Base-by-base conservation (phyloP, 2,113 vertebrate genomes). In the Cebidichthys violaceus region DNA sequence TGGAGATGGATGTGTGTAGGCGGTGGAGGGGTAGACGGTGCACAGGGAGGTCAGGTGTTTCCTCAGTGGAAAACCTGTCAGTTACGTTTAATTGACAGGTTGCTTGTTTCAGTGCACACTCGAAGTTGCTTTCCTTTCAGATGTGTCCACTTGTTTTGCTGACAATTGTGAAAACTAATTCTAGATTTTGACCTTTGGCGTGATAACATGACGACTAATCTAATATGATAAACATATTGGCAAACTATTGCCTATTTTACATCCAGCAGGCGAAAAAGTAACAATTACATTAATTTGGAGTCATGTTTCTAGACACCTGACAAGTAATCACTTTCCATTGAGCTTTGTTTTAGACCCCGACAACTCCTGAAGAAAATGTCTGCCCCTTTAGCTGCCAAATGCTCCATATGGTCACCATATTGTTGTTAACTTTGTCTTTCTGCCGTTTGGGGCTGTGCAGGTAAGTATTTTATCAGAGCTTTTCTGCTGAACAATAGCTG, bases 71-170 rank as follows among this genome's bases (percentile, higher is more conserved):
- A 87, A 88, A 86, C 74, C 73, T 18, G 79, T 85, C 86, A 45
- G 70, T 80, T 85, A 83, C 66, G 67, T 86, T 89, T 90, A 79
- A 88, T 88, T 86, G 81, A 88, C 64, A 84, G 45, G 54, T 13
- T 86, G 57, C 20, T 39, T 79, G 66, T 81, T 68, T 75, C 18
- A 62, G 50, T 52, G 67, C 52, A 72, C 4, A 65, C 24, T 27
- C 77, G 15, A 17, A 50, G 41, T 39, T 59, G 52, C 29, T 59
- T 75, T 83, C 41, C 18, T 47, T 79, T 9, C 65, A 75, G 71
- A 77, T 76, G 3, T 57, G 27, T 74, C 6, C 62, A 17, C 3
- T 64, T 50, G 43, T 57, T 73, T 74, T 57, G 1, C 39, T 39
- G 3, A 59, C 18, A 27, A 15, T 65, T 33, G 41, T 70, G 27